phyloP scores from a whole-genome alignment of 2,113 vertebrate genomes.

The Eurypyga helias region DNA sequence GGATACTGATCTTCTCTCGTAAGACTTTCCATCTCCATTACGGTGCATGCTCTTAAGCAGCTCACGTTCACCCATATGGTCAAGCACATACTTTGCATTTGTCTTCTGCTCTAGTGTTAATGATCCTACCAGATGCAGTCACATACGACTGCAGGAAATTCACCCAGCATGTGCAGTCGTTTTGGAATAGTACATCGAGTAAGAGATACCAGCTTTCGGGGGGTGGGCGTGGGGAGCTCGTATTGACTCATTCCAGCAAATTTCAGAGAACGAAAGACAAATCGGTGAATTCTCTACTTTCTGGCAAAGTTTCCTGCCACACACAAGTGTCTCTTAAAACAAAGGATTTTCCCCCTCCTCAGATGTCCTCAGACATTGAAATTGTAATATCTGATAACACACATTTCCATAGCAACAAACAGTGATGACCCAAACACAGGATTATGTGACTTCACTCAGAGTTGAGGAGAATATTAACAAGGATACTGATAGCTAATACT shows the following conservation, averaged over 20 bases:
- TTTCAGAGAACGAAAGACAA: conserved; percentile 4
- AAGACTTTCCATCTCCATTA: conserved; percentile 71
- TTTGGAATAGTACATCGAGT: background rate
- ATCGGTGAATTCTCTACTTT: background rate
- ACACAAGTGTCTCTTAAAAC: background rate
- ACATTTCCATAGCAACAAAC: conserved; percentile 69
- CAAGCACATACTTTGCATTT: conserved; percentile 68
- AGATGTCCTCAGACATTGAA: conserved; percentile 35
- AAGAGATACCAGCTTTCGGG: background rate
- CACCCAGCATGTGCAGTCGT: conserved; percentile 4
- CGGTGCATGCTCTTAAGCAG: conserved; percentile 44
- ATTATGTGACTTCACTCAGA: conserved; percentile 66
- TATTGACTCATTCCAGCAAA: background rate
- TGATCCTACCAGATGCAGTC: conserved; percentile 67
- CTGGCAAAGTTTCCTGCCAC: background rate
- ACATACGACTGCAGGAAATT: conserved; percentile 48
- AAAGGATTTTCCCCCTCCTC: conserved; percentile 39
- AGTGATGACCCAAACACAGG: conserved; percentile 66
- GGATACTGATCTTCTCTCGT: conserved; percentile 53
- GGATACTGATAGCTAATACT: conserved; percentile 66
- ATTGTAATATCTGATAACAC: conserved; percentile 59
- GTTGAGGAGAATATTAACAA: conserved; percentile 63
- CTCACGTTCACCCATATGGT: conserved; percentile 66
- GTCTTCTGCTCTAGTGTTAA: conserved; percentile 63
- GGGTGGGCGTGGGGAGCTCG: fast-evolving